Evolutionary conservation across 1,140 invertebrate species (phyloP), one percentile per base, ranked within the genome.

Genomic region (Pseudomyrmex concolor): DNA sequence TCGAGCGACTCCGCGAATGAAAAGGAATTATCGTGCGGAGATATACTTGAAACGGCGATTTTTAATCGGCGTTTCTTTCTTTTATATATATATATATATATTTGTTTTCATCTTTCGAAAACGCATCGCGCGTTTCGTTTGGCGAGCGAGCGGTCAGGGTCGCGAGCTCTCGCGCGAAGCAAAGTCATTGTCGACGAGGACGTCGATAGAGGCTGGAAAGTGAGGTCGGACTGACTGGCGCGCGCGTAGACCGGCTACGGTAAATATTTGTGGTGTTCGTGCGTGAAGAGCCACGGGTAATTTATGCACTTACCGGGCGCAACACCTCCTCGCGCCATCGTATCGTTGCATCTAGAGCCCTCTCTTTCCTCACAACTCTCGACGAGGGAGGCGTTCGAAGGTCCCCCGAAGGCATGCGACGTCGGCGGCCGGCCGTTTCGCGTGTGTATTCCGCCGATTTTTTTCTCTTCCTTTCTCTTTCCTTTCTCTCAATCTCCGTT

Each of bases 241-340:
- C 62, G 48, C 55, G 51, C 54, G 15, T 63, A 67, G 45, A 60
- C 70, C 45, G 25, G 63, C 62, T 57, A 59, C 62, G 59, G 73
- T 34, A 86, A 86, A 86, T 80, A 80, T 86, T 86, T 84, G 84
- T 67, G 83, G 71, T 77, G 55, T 62, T 84, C 34, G 60, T 66
- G 73, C 67, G 67, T 62, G 48, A 84, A 86, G 66, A 60, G 66
- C 60, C 12, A 50, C 12, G 83, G 73, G 34, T 84, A 72, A 84
- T 84, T 84, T 86, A 72, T 67, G 83, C 68, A 73, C 19, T 84
- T 63, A 67, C 54, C 50, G 67, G 17, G 60, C 67, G 67, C 73
- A 84, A 84, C 73, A 84, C 63, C 55, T 82, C 48, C 59, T 80
- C 19, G 50, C 48, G 34, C 34, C 34, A 54, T 67, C 48, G 45